Percentiles rank a stretch among this genome's conserved stretches.
phyloP scores from a whole-genome alignment of 2,888 invertebrate genomes.

The Mongoloraphidia duomilia region DNA sequence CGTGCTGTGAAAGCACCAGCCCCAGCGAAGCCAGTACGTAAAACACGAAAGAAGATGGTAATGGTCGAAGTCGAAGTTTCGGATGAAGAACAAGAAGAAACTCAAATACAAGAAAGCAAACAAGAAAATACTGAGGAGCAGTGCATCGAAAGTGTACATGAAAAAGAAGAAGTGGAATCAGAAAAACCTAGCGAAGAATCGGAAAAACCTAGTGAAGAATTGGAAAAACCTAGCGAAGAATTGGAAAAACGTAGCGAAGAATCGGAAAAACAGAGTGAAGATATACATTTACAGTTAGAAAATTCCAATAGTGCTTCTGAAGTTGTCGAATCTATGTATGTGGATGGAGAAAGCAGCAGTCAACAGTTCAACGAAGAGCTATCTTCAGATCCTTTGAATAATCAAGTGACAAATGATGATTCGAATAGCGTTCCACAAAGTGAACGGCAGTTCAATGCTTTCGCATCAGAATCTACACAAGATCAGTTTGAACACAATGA shows the following conservation, averaged over 20 bases:
- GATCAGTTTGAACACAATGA: constrained; percentile 4
- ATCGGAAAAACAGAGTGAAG: no score
- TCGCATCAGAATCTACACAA: constrained; percentile 5
- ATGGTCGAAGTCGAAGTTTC: constrained; percentile 34
- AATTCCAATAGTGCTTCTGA: background rate
- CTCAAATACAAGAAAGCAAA: background rate
- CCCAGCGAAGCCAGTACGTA: constrained; percentile 23
- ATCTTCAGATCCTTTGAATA: constrained; percentile 1
- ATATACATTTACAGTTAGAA: background rate
- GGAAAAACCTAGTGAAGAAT: no score
- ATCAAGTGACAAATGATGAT: constrained; percentile 13
- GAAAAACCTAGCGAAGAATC: no score
- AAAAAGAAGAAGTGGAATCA: no score
- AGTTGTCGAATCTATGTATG: background rate
- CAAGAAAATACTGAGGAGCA: background rate
- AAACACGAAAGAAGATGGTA: constrained; percentile 29
- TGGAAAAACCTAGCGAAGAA: no score
- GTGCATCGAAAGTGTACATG: background rate
- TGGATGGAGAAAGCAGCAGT: background rate
- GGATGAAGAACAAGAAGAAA: constrained; percentile 24
- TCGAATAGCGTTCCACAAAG: constrained; percentile 13
- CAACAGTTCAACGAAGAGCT: background rate
- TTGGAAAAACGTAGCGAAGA: no score
- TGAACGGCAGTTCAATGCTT: background rate
- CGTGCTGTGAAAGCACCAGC: constrained; percentile 27